Conservation (phyloP, 1,140 invertebrate genomes). For the Copidosoma floridanum region DNA sequence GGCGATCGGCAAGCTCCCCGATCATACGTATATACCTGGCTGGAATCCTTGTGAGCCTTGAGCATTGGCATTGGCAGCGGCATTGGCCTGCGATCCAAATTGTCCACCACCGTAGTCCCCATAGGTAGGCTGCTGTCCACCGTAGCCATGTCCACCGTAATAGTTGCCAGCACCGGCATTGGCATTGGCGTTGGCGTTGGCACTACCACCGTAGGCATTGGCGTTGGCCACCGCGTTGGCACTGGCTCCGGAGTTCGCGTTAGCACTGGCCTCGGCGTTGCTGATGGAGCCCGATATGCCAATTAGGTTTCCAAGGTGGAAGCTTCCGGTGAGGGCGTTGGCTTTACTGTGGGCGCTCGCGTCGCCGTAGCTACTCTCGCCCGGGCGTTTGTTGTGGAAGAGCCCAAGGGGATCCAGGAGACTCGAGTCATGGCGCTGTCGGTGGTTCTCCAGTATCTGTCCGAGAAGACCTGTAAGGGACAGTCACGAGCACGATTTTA, state of each 20-base stretch:
- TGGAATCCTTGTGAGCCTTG: background rate
- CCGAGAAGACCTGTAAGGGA: background rate
- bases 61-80: background rate
- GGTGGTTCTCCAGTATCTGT: background rate
- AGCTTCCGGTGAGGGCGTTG: slow-evolving; percentile 13
- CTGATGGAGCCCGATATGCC: slow-evolving; percentile 29
- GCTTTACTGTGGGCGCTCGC: slow-evolving; percentile 21
- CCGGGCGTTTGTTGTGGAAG: slow-evolving; percentile 17
- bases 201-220: slow-evolving; percentile 10
- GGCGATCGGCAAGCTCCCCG: too few species aligned
- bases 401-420: slow-evolving; percentile 41
- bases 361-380: slow-evolving; percentile 8
- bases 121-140: background rate
- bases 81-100: background rate
- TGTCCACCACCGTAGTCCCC: background rate
- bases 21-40: too few species aligned
- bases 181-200: slow-evolving; percentile 17
- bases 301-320: slow-evolving; percentile 37
- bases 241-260: background rate
- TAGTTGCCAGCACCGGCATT: slow-evolving; percentile 25
- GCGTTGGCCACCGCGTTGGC: slow-evolving; percentile 24
- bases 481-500: background rate
- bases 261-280: slow-evolving; percentile 1
- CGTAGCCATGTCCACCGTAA: background rate
- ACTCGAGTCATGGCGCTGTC: background rate